Conservation (phyloP, 1,140 invertebrate genomes). For the Cyclina sinensis region DNA sequence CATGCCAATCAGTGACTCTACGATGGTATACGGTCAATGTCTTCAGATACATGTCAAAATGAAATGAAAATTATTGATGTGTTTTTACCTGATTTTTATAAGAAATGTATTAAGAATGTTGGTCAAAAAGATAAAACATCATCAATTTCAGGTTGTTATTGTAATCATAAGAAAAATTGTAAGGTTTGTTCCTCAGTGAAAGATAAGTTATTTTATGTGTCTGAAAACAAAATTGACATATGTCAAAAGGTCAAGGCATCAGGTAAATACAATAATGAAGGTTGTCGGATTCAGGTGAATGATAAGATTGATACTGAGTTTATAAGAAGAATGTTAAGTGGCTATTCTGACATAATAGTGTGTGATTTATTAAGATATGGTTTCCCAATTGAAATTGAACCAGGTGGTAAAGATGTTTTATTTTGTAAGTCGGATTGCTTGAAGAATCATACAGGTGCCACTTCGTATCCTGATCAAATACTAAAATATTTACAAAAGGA, state of each 20-base stretch:
- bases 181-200: neutral
- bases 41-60: neutral
- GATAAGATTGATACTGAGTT: too few relatives aligned
- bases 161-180: neutral
- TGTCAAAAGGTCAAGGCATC: too few relatives aligned
- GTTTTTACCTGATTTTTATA: neutral
- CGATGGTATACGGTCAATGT: neutral
- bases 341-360: too few relatives aligned
- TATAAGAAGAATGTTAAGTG: too few relatives aligned
- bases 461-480: conserved; percentile 6
- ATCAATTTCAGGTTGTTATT: neutral
- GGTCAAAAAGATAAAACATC: neutral
- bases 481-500: conserved; percentile 33
- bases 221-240: neutral
- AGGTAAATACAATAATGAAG: too few relatives aligned
- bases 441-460: conserved; percentile 52
- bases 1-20: neutral
- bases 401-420: neutral
- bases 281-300: too few relatives aligned
- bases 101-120: neutral
- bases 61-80: neutral
- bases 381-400: neutral
- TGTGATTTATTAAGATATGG: neutral
- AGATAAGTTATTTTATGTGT: neutral
- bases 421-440: neutral